These are phyloP conservation scores for Hoplostethus atlanticus DNA, from an alignment of 2,797 vertebrate species.

Conservation along the genomic window DNA sequence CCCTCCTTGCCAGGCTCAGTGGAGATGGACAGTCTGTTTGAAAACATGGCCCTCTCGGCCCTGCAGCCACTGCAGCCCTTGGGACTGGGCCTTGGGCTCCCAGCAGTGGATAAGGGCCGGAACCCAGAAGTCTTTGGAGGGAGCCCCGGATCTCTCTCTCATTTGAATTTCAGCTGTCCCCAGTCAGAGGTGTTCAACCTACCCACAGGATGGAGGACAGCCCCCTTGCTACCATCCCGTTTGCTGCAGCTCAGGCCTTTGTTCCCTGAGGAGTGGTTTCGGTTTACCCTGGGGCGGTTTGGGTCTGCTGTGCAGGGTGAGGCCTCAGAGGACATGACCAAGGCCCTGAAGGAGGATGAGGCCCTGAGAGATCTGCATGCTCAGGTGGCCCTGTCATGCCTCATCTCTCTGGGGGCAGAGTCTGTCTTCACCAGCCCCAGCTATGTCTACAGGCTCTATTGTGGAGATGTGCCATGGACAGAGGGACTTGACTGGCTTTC, in stretches of 20 bases:
- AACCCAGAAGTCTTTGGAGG: constrained; percentile 73
- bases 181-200: constrained; percentile 89
- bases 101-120: constrained; percentile 88
- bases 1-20: constrained; percentile 92
- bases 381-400: constrained; percentile 90
- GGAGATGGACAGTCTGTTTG: constrained; percentile 86
- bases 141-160: constrained; percentile 67
- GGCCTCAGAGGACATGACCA: constrained; percentile 85
- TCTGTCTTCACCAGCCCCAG: constrained; percentile 89
- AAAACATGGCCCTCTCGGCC: constrained; percentile 83
- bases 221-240: constrained; percentile 85
- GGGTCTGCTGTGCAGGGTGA: constrained; percentile 87
- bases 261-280: constrained; percentile 97
- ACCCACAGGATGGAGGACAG: constrained; percentile 90
- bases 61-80: constrained; percentile 88
- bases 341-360: constrained; percentile 89
- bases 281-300: constrained; percentile 88
- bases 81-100: constrained; percentile 89
- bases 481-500: constrained; percentile 93
- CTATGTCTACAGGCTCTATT: constrained; percentile 93
- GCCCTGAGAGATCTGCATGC: constrained; percentile 90
- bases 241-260: constrained; percentile 87
- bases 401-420: constrained; percentile 91
- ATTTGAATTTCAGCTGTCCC: constrained; percentile 88
- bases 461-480: constrained; percentile 93